Base-by-base conservation (phyloP, 2,888 invertebrate genomes). In the Chymomyza fuscimana region DNA sequence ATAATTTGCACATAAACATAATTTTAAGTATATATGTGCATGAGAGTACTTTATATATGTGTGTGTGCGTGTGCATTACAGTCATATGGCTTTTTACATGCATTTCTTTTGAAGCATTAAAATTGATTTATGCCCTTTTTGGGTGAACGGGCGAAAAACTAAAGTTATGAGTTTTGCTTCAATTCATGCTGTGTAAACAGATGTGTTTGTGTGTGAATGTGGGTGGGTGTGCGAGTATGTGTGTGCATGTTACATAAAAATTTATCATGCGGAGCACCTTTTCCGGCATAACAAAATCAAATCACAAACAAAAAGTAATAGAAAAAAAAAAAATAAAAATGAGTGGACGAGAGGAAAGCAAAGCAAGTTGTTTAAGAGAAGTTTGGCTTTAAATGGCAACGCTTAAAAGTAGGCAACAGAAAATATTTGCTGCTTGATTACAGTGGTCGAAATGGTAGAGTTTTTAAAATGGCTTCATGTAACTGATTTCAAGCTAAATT, bases 71-170 rank as follows among this genome's bases (percentile, higher is more conserved):
- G 60, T 60, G 25, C 72, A 68, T 70, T 5, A 46, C 40, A 46
- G 40, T 46, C 40, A 46, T 46, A 10, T 52, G 75, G 67, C 63
- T 65, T 76, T 77, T 78, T 70, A 67, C 76, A 80, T 81, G 70
- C 73, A 76, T 60, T 72, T 69, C 76, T 67, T 70, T 76, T 69
- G 61, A 59, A 61, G 64, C 75, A 79, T 72, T 79, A 29, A 81
- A 84, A 86, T 83, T 84, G 87, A 84, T 84, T 84, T 84, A 87
- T 84, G 74, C 70, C 70, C 9, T 52, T 58, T 29, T 15, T 9
- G 36, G 60, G 32, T 6, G 22, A 25, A 25, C 58, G 19, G 25
- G 22, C 29, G 12, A 58, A 58, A 58, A 58, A 58, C 58, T 58
- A 58, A 58, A 58, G 29, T 58, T 58, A 58, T 58, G 58, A 58